Conservation (phyloP, 1,140 invertebrate genomes). For the Leptonema lineaticorne region DNA sequence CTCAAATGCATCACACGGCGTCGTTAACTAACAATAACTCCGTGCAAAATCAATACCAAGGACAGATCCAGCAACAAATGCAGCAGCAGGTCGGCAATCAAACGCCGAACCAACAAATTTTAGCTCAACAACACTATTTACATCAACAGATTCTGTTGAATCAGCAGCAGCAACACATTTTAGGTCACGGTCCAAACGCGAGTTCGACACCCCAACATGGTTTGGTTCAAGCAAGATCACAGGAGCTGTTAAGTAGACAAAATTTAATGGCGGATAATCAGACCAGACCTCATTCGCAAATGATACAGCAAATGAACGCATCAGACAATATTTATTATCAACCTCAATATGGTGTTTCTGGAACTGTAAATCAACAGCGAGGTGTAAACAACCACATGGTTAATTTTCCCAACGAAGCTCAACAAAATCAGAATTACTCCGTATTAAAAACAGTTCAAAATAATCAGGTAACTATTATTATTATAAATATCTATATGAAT, state of each 20-base stretch:
- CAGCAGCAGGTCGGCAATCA: slow-evolving; percentile 29
- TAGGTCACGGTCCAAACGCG: slow-evolving; percentile 37
- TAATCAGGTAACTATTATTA: slow-evolving; percentile 29
- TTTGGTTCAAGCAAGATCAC: slow-evolving; percentile 54
- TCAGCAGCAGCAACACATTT: slow-evolving; percentile 46
- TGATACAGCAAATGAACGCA: slow-evolving; percentile 33
- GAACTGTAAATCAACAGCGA: slow-evolving; percentile 2
- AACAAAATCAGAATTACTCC: slow-evolving; percentile 13
- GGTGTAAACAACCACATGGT: slow-evolving; percentile 1
- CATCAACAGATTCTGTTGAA: slow-evolving; percentile 53
- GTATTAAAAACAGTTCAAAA: slow-evolving; percentile 1
- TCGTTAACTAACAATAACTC: slow-evolving; percentile 59
- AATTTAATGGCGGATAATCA: slow-evolving; percentile 40
- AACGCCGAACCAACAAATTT: slow-evolving; percentile 46
- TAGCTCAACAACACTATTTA: slow-evolving; percentile 43
- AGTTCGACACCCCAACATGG: slow-evolving; percentile 38
- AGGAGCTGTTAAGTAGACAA: slow-evolving; percentile 57
- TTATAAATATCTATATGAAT: no score
- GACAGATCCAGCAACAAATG: slow-evolving; percentile 44
- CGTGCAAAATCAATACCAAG: slow-evolving; percentile 40
- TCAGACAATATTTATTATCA: slow-evolving; percentile 40
- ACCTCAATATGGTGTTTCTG: slow-evolving; percentile 35
- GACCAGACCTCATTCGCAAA: slow-evolving; percentile 35
- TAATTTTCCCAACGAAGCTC: slow-evolving; percentile 31
- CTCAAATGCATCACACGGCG: slow-evolving; percentile 47